A percentile compares a stretch with the other conserved stretches of the same genome.
phyloP scores from a whole-genome alignment of 2,888 invertebrate species.

The Callyntrura guangdongensis region DNA sequence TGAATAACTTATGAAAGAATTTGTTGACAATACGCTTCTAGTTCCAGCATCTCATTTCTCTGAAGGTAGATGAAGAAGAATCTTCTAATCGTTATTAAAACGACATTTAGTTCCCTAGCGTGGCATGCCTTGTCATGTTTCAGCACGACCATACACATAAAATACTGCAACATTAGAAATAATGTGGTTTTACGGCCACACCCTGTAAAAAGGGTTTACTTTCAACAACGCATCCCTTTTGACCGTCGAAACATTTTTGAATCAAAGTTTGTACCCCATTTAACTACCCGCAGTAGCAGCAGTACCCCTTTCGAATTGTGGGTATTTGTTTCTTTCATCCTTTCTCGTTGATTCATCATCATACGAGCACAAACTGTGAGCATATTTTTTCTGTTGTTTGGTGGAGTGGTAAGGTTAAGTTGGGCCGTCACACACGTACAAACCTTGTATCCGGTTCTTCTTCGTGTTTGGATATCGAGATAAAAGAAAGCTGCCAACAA shows the following conservation, averaged over 20 bases:
- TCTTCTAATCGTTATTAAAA: slow-evolving; percentile 43
- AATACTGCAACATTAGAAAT: slow-evolving; percentile 57
- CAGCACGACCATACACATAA: not conserved
- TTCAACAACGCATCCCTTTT: not conserved
- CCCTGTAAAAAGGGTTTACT: slow-evolving; percentile 68
- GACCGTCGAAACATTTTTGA: not conserved
- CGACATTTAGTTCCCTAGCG: slow-evolving; percentile 17
- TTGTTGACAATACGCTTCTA: not conserved
- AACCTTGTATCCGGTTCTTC: slow-evolving; percentile 55
- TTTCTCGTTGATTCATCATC: not conserved
- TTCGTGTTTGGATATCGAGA: slow-evolving; percentile 19
- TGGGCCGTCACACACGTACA: slow-evolving; percentile 53
- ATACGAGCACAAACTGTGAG: not conserved
- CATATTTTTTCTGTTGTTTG: not conserved
- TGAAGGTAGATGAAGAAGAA: not conserved
- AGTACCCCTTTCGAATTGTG: not conserved
- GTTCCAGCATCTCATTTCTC: slow-evolving; percentile 7
- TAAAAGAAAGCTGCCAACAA: slow-evolving; percentile 75
- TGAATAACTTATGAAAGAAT: slow-evolving; percentile 2
- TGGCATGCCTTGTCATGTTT: slow-evolving; percentile 2
- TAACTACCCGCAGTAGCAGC: not conserved
- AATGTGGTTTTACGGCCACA: slow-evolving; percentile 68
- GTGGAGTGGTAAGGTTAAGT: slow-evolving; percentile 55
- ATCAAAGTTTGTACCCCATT: not conserved
- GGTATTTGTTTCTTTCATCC: not conserved